Evolutionary conservation across 92 coral and sea anemone genomes (phyloP), one percentile per base, ranked within the genome.

Genomic region (Parazoanthus darwini): DNA sequence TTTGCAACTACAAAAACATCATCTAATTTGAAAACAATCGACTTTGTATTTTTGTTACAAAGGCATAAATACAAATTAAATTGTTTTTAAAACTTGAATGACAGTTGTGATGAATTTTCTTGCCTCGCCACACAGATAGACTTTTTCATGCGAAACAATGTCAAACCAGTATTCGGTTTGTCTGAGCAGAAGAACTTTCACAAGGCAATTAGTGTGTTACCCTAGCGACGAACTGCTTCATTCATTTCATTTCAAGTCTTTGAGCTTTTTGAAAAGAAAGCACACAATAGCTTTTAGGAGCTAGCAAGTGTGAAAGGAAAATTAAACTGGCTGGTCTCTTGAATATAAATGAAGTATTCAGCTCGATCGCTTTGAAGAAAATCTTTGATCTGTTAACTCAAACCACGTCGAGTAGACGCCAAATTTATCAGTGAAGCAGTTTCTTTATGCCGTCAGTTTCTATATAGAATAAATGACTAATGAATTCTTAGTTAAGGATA

Each of bases 211-310:
- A 84, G 35, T 33, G 15, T 29, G 87, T 84, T 51, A 39, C 79
- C 87, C 44, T 46, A 66, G 58, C 79, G 25, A 84, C 87, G 44
- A 71, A 8, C 54, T 26, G 67, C 20, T 82, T 54, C 68, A 84
- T 84, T 84, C 87, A 71, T 48, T 68, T 82, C 76, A 39, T 46
- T 70, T 71, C 7, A 74, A 48, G 38, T 46, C 86, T 43, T 84
- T 71, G 79, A 81, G 85, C 18, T 38, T 81, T 58, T 15, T 56
- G 85, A 44, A 68, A 82, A 84, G 77, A 43, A 65, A 71, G 68
- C 63, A 84, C 29, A 84, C 87, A 84, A 84, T 84, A 35, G 46
- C 67, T 44, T 43, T 84, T 36, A 82, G 70, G 14, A 84, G 78
- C 87, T 46, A 23, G 68, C 48, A 71, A 51, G 87, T 84, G 87